Evolutionary conservation across 2,888 invertebrate species (phyloP).

Genomic region (Rhabditoides inermis): DNA sequence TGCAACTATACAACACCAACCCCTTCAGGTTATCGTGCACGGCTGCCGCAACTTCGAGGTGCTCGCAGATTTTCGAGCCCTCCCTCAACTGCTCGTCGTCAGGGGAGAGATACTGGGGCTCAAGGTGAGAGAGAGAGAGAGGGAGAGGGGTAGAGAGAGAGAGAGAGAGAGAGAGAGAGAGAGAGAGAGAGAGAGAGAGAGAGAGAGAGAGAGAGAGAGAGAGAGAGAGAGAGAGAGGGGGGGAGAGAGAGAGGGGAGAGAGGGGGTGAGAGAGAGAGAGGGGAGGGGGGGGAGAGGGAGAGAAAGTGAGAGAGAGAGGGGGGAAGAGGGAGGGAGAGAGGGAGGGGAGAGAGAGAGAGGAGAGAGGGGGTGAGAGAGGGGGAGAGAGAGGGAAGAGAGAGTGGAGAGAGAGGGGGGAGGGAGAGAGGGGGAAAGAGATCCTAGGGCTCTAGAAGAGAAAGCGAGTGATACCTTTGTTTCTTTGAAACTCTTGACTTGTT

Average conservation of each 20-base stretch:
- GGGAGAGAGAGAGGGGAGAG: neutral
- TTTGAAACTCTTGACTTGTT: no score
- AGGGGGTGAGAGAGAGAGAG: no score
- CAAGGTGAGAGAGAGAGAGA: constrained; percentile 22
- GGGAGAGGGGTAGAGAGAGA: neutral
- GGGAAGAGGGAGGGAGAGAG: no score
- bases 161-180: no score
- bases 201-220: neutral
- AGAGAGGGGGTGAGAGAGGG: no score
- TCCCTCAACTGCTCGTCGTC: constrained; percentile 52
- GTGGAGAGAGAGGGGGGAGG: neutral
- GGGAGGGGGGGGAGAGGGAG: neutral
- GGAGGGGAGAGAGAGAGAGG: neutral
- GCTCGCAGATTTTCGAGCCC: constrained; percentile 44
- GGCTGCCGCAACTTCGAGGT: constrained; percentile 51
- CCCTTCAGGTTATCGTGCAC: constrained; percentile 35
- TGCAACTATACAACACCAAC: no score
- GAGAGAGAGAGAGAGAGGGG: neutral
- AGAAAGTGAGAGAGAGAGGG: no score
- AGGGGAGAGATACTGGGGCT: constrained; percentile 50
- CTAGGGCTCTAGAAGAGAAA: no score
- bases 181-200: neutral
- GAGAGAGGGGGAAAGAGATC: neutral
- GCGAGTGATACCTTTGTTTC: no score
- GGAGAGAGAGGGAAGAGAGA: no score